Base-by-base conservation (phyloP, 2,797 vertebrate genomes). In the Anas flavirostris region DNA sequence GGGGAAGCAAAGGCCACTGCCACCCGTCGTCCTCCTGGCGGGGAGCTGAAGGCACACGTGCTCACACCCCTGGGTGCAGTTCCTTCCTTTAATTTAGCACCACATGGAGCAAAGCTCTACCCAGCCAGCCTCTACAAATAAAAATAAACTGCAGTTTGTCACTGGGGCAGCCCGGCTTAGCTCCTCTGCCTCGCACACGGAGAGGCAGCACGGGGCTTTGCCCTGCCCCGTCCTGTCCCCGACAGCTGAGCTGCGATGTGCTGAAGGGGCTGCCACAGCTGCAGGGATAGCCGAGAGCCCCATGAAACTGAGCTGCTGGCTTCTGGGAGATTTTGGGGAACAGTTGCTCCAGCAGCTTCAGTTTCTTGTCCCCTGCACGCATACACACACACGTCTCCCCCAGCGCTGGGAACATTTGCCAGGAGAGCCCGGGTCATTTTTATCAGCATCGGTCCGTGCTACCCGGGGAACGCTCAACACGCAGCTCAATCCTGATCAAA, bases 321-420 rank as follows among this genome's bases (percentile, higher is more conserved):
- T 50, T 74, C 67, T 91, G 59, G 60, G 86, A 68, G 85, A 39
- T 28, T 21, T 12, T 35, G 84, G 75, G 67, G 9, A 96, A 91
- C 94, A 95, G 67, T 25, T 91, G 69, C 72, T 85, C 48, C 91
- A 63, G 35, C 0, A 0, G 31, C 80, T 91, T 92, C 3, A 56
- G 37, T 59, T 81, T 44, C 86, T 76, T 48, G 26, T 6, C n/a
- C 55, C 46, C 31, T 52, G 29, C 10, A 17, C 17, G 28, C 0
- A 0, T 10, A 18, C 19, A 46, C 0, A 46, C 0, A 33, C 35
- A 55, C 26, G 7, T 75, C 50, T 69, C 26, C 39, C 12, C 39
- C 67, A 63, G 58, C 33, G 81, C 25, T 8, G 5, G n/a, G 58
- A 76, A 85, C 28, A 63, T 50, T 31, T 63, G 67, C 79, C 50